phyloP scores from a whole-genome alignment of 2,888 invertebrate species.

The Psococerastis gibbosa region DNA sequence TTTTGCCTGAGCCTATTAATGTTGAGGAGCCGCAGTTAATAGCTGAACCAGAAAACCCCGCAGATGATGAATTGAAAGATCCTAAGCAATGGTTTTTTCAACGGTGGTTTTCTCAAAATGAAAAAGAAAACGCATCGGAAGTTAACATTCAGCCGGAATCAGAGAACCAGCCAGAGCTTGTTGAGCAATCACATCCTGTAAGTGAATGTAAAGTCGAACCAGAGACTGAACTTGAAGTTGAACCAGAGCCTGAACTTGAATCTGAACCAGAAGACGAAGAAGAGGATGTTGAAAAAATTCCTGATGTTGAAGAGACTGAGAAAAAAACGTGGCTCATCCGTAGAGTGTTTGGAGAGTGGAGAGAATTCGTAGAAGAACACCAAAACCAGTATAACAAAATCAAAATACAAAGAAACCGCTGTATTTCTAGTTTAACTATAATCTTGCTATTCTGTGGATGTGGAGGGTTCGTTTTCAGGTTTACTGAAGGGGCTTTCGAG shows the following conservation, averaged over 20 bases:
- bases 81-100: constrained; percentile 11
- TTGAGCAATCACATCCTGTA: constrained; percentile 24
- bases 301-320: constrained; percentile 14
- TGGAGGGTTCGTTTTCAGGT: constrained; percentile 61
- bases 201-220: constrained; percentile 7
- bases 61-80: constrained; percentile 16
- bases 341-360: constrained; percentile 16
- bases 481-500: constrained; percentile 70
- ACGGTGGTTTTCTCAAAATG: constrained; percentile 1
- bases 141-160: constrained; percentile 12
- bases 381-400: constrained; percentile 35
- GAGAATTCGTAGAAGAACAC: constrained; percentile 29
- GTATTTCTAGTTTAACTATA: constrained; percentile 46
- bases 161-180: constrained; percentile 10
- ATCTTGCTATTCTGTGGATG: constrained; percentile 54
- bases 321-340: constrained; percentile 17
- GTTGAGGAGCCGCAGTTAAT: constrained; percentile 16
- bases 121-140: constrained; percentile 14
- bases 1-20: constrained; percentile 18
- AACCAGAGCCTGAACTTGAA: constrained; percentile 26
- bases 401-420: constrained; percentile 38
- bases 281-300: constrained; percentile 17
- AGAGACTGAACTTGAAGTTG: constrained; percentile 29
- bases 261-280: constrained; percentile 21
- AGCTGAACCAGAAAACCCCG: constrained; percentile 15